Evolutionary conservation across 2,113 vertebrate genomes (phyloP).

Genomic region (Castor canadensis): DNA sequence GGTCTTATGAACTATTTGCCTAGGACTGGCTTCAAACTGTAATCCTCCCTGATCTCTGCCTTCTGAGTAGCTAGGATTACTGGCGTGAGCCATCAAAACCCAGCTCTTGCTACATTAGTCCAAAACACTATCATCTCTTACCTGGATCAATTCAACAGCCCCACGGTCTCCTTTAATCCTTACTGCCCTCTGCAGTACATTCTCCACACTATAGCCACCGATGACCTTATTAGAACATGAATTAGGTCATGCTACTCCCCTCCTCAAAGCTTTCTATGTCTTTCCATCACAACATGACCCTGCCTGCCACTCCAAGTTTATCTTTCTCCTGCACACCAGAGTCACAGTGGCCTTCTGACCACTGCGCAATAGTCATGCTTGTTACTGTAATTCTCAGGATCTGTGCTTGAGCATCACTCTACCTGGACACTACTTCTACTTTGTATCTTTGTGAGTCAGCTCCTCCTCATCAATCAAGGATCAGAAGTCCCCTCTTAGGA

Average conservation of each 20-base stretch:
- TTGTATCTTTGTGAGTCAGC: background rate
- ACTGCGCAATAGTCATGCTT: background rate
- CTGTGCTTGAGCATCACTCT: background rate
- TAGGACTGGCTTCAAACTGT: too few species aligned
- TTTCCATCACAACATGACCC: background rate
- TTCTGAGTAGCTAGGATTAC: too few species aligned
- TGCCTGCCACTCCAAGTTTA: background rate
- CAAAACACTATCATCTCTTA: background rate
- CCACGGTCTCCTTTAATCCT: background rate
- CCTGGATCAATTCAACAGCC: background rate
- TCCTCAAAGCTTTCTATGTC: background rate
- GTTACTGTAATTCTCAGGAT: background rate
- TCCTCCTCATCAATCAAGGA: background rate
- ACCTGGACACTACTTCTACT: background rate
- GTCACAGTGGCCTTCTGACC: background rate
- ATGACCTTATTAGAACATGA: constrained; percentile 11
- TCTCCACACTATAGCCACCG: background rate
- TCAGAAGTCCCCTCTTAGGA: background rate
- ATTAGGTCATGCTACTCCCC: background rate
- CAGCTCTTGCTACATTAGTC: background rate
- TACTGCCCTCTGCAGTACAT: background rate
- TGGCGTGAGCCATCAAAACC: too few species aligned
- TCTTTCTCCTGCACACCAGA: background rate
- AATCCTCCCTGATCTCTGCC: too few species aligned
- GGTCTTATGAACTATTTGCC: too few species aligned